A percentile compares a stretch with the other conserved stretches of the same genome.
Conservation (phyloP, 1,140 invertebrate species). For the Dinoponera quadriceps region DNA sequence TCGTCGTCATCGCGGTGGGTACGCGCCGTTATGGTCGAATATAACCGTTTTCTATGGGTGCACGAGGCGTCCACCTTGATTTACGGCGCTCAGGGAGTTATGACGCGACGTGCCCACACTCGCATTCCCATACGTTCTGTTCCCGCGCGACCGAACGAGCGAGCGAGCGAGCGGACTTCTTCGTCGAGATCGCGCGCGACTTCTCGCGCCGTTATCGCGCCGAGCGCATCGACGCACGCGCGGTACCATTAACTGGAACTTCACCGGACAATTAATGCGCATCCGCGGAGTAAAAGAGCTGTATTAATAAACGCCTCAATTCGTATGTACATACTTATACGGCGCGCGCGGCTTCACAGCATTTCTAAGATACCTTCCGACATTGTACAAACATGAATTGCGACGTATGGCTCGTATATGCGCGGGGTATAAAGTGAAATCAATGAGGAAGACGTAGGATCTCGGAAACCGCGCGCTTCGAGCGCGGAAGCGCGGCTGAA, state of each 20-base stretch:
- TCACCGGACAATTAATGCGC: slow-evolving; percentile 50
- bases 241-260: slow-evolving; percentile 47
- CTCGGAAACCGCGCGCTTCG: not conserved
- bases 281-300: slow-evolving; percentile 38
- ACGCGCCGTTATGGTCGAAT: slow-evolving; percentile 82
- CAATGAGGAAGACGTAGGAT: not conserved
- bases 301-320: slow-evolving; percentile 64
- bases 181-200: not conserved
- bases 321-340: slow-evolving; percentile 63
- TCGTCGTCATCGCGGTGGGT: slow-evolving; percentile 82
- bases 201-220: slow-evolving; percentile 14
- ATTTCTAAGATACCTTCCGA: slow-evolving; percentile 32
- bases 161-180: slow-evolving; percentile 1
- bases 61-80: slow-evolving; percentile 82
- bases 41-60: slow-evolving; percentile 84
- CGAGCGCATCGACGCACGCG: slow-evolving; percentile 1
- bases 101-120: slow-evolving; percentile 79
- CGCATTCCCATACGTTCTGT: slow-evolving; percentile 69
- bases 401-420: not conserved
- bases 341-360: slow-evolving; percentile 23
- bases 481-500: not conserved
- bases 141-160: slow-evolving; percentile 54
- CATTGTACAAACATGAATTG: slow-evolving; percentile 37
- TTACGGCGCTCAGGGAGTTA: slow-evolving; percentile 83
- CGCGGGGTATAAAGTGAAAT: slow-evolving; percentile 14